Base-by-base conservation (phyloP, 2,888 invertebrate species). In the Athalia circularis region DNA sequence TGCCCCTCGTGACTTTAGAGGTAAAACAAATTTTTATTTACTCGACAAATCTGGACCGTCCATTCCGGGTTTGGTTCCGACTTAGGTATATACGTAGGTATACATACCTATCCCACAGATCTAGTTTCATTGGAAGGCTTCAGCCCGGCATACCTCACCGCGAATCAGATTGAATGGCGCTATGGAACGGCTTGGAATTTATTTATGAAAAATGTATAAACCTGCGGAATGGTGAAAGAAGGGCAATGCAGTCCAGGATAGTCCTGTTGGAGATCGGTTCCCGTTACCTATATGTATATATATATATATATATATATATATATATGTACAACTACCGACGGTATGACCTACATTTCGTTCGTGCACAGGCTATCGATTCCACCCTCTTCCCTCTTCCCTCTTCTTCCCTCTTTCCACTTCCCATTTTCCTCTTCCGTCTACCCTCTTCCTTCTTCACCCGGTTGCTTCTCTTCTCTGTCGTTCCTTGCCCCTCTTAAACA, bases 131-230 rank as follows among this genome's bases (percentile, higher is more conserved):
- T 59, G 57, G 52, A 65, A 13, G 48, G 65, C 6, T 65, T 13
- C 48, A 64, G 67, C 5, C 48, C 47, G 72, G 57, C 47, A 72
- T 72, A 47, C 43, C n/a, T 59, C 59, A 59, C 29, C 57, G 72
- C 13, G 72, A 72, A 72, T 72, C 72, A 72, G 72, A 72, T 72
- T 72, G 72, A 72, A 72, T 72, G 47, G 72, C 72, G n/a, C 15
- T 43, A 29, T 29, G 72, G 72, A 72, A 72, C 72, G 72, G 72
- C 79, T 9, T 80, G 81, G 83, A 86, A 86, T 86, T 83, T 84
- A 85, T 86, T 86, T 85, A 85, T 85, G 83, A 86, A 84, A 85
- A 86, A 84, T 85, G 83, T 82, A 85, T 84, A 83, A 83, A 82
- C 80, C 80, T 72, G 29, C 29, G 72, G 72, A 72, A 72, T 72